Base-by-base conservation (phyloP, 2,888 invertebrate species). In the Axea sp. region DNA sequence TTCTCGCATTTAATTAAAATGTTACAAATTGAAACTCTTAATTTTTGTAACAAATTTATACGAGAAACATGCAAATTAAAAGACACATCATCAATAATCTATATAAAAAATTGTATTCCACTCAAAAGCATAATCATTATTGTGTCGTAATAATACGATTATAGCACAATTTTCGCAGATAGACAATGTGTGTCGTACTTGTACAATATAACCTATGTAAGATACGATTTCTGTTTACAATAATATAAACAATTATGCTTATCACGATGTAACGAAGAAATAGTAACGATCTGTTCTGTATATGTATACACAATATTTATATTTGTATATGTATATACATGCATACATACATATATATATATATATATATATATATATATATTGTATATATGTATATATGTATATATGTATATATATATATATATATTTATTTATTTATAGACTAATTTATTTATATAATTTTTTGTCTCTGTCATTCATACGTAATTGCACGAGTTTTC, bases 231-330 rank as follows among this genome's bases (percentile, higher is more conserved):
- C 37, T 62, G 37, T 49, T 57, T 65, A 55, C 53, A 67, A 49
- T 51, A 41, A 53, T 57, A 57, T 17, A 68, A 68, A 67, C 41
- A 57, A 68, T 28, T 49, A 60, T 60, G 53, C 69, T 47, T 60
- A 60, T 55, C 60, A 53, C 55, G 33, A 62, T 12, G 62, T 55
- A 69, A 69, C 69, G 55, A 62, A 69, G 69, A 62, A 60, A 69
- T 62, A 69, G 53, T 62, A 69, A 69, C 53, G 45, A 60, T 60
- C 47, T 53, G 41, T 43, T 60, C 41, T 68, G 49, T 51, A 41
- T 49, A 68, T 51, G 60, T 60, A 55, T 43, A 55, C 55, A 55
- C 51, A 64, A 39, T 62, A 60, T 60, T 60, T 45, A 60, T 62
- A 49, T 22, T 22, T 24, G 5, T 14, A 28, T 41, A 57, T 43